Base-by-base conservation (phyloP, 2,797 vertebrate genomes). In the Falco rusticolus region DNA sequence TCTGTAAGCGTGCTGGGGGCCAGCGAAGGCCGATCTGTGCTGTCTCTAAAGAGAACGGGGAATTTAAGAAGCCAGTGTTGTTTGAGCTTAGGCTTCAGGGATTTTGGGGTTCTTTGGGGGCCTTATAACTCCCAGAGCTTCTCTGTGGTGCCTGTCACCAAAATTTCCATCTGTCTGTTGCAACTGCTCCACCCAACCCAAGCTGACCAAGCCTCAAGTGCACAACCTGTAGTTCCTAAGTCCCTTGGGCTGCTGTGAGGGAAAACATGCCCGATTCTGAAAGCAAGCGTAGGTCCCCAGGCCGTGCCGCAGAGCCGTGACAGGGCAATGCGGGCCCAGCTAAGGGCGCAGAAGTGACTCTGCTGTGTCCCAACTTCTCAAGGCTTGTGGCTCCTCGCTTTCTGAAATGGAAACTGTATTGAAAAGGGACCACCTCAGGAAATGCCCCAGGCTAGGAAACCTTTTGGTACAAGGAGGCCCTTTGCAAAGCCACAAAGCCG, bases 401-500 rank as follows among this genome's bases (percentile, higher is more conserved):
- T 63, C 54, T 87, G 63, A 56, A 69, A 71, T 53, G 63, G 61
- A 28, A 94, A 70, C 15, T 48, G 14, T 5, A 20, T 5, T 63
- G 56, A 83, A 93, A 91, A 88, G 13, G 11, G 56, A 64, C 24
- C 51, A 2, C 53, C 28, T 57, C 33, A 33, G 76, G 69, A 87
- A 71, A 43, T 17, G 31, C 33, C 41, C 16, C 31, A 26, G 31
- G 60, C 29, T 26, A 13, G 60, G 47, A 91, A 93, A 37, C 22
- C 37, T 87, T 76, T 26, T 70, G 51, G 41, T 82, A 43, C 29
- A 34, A 43, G 53, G 63, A 88, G 43, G 7, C 71, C 39, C 54
- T 90, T 47, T 60, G 20, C 60, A 85, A 47, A 80, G 45, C 20
- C 22, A 25, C 1, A 2, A 19, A n/a, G n/a, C 0, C 0, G 15